phyloP scores from a whole-genome alignment of 2,113 vertebrate species.

The Amblyopsis rosae region DNA sequence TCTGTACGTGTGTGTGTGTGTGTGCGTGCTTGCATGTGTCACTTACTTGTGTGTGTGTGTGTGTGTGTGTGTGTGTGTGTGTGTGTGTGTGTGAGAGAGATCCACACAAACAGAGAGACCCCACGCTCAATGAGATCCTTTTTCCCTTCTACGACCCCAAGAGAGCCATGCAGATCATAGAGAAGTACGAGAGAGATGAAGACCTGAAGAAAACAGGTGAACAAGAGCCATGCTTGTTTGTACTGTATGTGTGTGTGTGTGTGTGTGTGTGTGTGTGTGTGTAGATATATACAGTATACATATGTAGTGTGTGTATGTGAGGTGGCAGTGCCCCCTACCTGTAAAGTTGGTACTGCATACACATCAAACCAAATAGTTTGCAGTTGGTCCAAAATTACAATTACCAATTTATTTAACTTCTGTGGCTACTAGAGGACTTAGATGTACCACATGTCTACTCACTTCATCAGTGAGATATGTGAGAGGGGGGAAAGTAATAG shows the following conservation, averaged over 20 bases:
- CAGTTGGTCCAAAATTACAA: too few relatives aligned
- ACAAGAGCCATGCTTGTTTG: not conserved
- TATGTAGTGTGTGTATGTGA: too few relatives aligned
- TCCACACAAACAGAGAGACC: constrained; percentile 94
- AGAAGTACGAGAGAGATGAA: constrained; percentile 91
- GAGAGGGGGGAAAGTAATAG: too few relatives aligned
- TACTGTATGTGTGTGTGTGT: not conserved
- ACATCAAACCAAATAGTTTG: too few relatives aligned
- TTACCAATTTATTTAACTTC: too few relatives aligned
- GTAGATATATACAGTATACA: too few relatives aligned
- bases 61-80: constrained; percentile 8
- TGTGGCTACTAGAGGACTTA: too few relatives aligned
- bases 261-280: too few relatives aligned
- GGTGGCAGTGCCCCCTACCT: too few relatives aligned
- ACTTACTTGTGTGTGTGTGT: constrained; percentile 9
- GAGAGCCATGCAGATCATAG: constrained; percentile 95
- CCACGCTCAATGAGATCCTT: constrained; percentile 96
- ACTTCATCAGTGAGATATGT: too few relatives aligned
- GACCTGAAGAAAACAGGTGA: constrained; percentile 93
- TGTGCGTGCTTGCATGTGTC: constrained; percentile 3
- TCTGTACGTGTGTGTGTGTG: not conserved
- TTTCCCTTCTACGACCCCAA: constrained; percentile 97
- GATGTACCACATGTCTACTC: too few relatives aligned
- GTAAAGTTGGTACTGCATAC: too few relatives aligned
- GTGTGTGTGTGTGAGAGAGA: constrained; percentile 42